phyloP scores from a whole-genome alignment of 2,113 vertebrate species.

The Brienomyrus longianalis region DNA sequence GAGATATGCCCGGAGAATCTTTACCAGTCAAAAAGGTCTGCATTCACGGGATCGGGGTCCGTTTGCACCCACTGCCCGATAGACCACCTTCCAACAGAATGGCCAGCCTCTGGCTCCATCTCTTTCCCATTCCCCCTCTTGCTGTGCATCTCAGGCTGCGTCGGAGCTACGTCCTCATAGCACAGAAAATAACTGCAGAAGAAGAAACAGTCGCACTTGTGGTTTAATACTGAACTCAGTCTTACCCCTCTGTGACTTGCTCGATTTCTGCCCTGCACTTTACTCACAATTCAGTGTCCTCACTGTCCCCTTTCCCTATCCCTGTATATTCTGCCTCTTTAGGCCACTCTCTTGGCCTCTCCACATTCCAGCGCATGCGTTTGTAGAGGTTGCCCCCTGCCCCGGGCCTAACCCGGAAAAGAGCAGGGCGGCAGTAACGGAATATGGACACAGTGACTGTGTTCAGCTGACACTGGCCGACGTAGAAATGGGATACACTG shows the following conservation, averaged over 20 bases:
- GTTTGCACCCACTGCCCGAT: conserved; percentile 71
- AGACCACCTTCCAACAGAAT: conserved; percentile 62
- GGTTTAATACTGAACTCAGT: not conserved
- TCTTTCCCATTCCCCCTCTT: not conserved
- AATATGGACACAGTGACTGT: conserved; percentile 58
- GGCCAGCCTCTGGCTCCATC: not conserved
- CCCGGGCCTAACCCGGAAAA: conserved; percentile 46
- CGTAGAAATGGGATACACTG: conserved; percentile 70
- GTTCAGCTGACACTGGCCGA: conserved; percentile 59
- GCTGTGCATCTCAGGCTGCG: not conserved
- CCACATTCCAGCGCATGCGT: conserved; percentile 80
- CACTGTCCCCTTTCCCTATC: not conserved
- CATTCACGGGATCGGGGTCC: conserved; percentile 52
- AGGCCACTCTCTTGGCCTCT: conserved; percentile 24
- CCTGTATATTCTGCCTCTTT: not conserved
- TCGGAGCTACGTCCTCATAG: conserved; percentile 16
- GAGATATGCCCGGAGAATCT: not conserved
- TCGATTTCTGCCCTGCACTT: not conserved
- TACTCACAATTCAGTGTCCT: conserved; percentile 67
- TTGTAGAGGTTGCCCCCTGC: conserved; percentile 56
- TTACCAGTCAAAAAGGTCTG: conserved; percentile 69
- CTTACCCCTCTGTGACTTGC: not conserved
- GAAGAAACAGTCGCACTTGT: not conserved
- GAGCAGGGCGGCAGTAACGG: conserved; percentile 57
- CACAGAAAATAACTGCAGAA: conserved; percentile 37